Base-by-base conservation (phyloP, 2,113 vertebrate species). In the Arenaria interpres region DNA sequence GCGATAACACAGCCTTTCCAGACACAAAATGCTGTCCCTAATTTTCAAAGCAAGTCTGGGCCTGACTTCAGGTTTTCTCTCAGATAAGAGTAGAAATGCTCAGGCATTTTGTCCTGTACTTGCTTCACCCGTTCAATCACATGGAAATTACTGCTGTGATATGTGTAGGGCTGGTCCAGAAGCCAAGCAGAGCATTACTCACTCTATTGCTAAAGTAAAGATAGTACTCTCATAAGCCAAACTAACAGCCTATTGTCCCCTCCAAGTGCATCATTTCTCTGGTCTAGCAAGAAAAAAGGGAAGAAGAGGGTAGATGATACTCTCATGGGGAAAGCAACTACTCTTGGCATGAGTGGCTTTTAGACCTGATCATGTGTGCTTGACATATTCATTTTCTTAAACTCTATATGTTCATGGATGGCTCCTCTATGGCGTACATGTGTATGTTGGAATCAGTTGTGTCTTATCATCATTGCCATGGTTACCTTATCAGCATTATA, bases 401-500 rank as follows among this genome's bases (percentile, higher is more conserved):
- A 64, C 23, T 74, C 43, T 59, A 2, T 86, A 13, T 67, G 56
- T 89, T 89, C n/a, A 20, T 64, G 35, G 57, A 71, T 67, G 6
- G 20, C 48, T 89, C 37, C 25, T 74, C 43, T 78, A 30, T 64
- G 51, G 48, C 16, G 56, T 69, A 75, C 28, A 43, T 27, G 56
- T 37, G 33, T 67, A 16, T 75, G 37, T 56, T 82, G 69, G 56
- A 90, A 87, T 91, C 64, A 79, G 45, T 89, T 92, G 60, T 75
- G 64, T 75, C 41, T 91, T 90, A 84, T 60, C 89, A 90, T 74
- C 86, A 95, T 97, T 94, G 69, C 77, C 89, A 89, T 96, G 91
- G 93, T 95, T 96, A 96, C 93, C 43, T 96, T 94, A 92, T 79
- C 91, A 94, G 90, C 82, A 84, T 87, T 90, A 75, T 35, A 68